These are phyloP conservation scores for Myzus persicae DNA, from an alignment of 1,140 invertebrate species.

Conservation along the genomic window DNA sequence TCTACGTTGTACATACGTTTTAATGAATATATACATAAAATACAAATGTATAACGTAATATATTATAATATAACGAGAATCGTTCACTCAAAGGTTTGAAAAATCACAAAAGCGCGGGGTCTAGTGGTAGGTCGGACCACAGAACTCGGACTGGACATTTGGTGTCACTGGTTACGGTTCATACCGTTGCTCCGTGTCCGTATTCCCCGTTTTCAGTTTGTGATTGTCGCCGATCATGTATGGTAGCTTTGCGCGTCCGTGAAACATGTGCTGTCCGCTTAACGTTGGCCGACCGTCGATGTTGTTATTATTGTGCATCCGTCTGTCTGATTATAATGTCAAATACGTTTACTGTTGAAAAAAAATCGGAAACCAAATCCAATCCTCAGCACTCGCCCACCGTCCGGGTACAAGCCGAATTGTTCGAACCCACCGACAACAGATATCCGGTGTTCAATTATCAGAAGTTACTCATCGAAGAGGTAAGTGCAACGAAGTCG, in stretches of 20 bases:
- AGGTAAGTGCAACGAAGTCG: constrained; percentile 40
- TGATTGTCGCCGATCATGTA: constrained; percentile 57
- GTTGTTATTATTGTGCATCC: constrained; percentile 49
- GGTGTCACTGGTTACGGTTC: constrained; percentile 52
- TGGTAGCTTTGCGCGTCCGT: not conserved
- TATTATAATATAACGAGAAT: not conserved
- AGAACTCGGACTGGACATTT: not conserved
- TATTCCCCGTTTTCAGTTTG: constrained; percentile 34
- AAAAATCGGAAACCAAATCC: constrained; percentile 57
- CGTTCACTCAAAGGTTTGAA: not conserved
- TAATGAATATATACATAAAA: not conserved
- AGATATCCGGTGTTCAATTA: constrained; percentile 59
- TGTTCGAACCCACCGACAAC: constrained; percentile 56
- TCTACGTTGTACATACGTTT: not conserved
- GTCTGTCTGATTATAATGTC: constrained; percentile 52
- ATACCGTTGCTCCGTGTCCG: not conserved
- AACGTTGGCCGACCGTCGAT: constrained; percentile 47
- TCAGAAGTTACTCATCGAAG: constrained; percentile 51
- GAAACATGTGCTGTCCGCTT: constrained; percentile 47
- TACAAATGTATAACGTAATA: not conserved
- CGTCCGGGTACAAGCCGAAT: constrained; percentile 28
- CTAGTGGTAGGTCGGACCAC: not conserved
- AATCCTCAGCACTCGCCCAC: constrained; percentile 50
- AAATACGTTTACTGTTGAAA: constrained; percentile 28
- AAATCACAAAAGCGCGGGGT: constrained; percentile 17